Evolutionary conservation across 92 coral and sea anemone genomes (phyloP).

Genomic region (Heteractis magnifica): DNA sequence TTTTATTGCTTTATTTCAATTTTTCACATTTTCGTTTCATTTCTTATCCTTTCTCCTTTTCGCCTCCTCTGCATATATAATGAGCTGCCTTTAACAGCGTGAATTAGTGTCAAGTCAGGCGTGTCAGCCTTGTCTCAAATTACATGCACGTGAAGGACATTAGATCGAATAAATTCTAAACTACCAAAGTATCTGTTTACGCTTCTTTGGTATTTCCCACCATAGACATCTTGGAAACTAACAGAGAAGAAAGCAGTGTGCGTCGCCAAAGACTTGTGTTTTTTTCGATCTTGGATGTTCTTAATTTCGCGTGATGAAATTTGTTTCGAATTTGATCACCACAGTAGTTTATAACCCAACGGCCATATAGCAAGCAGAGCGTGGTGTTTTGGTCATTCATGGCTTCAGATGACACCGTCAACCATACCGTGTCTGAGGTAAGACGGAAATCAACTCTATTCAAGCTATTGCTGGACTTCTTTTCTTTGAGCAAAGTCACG

Average conservation of each 20-base stretch:
- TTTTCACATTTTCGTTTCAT: background rate
- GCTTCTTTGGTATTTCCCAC: background rate
- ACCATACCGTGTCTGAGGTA: slow-evolving; percentile 26
- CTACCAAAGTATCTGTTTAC: slow-evolving; percentile 1
- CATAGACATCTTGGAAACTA: background rate
- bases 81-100: background rate
- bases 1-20: background rate
- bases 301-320: background rate
- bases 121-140: background rate
- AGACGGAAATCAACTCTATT: background rate
- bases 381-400: slow-evolving; percentile 8
- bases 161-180: background rate
- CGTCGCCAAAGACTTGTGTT: background rate
- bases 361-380: background rate
- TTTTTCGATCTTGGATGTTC: background rate
- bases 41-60: too few relatives aligned
- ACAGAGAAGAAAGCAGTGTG: background rate
- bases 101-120: slow-evolving; percentile 19
- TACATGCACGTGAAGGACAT: background rate
- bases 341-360: background rate
- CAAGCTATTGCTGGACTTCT: background rate
- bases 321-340: background rate
- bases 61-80: background rate
- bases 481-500: background rate
- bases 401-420: slow-evolving; percentile 18